A percentile compares a stretch with the other conserved stretches of the same genome.
These are phyloP conservation scores for Spongia lamella DNA, from an alignment of 37 sponge, comb jelly and placozoan species.

Conservation along the genomic window DNA sequence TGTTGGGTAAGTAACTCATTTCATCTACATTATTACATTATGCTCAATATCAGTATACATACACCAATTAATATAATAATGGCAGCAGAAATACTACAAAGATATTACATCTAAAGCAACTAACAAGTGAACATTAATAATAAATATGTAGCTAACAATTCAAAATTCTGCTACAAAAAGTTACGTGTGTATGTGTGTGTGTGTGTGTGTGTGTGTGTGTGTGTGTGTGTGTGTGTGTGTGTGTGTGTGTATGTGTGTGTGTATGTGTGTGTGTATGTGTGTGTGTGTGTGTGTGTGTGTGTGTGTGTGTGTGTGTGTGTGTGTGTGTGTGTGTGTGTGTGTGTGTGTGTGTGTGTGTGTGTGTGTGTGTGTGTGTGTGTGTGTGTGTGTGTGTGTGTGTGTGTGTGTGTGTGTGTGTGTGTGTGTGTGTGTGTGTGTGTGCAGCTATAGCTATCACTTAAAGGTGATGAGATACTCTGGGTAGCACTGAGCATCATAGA, in stretches of 20 bases:
- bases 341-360: slow-evolving; percentile 36
- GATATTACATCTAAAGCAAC: too few species aligned
- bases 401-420: slow-evolving; percentile 33
- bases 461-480: slow-evolving; percentile 29
- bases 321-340: slow-evolving; percentile 34
- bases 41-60: too few species aligned
- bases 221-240: slow-evolving; percentile 29
- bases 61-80: too few species aligned
- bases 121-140: too few species aligned
- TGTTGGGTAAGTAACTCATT: too few species aligned
- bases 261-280: slow-evolving; percentile 16
- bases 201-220: slow-evolving; percentile 33
- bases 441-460: not conserved
- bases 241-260: slow-evolving; percentile 35
- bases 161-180: too few species aligned
- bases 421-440: slow-evolving; percentile 31
- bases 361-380: slow-evolving; percentile 36
- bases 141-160: too few species aligned
- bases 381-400: slow-evolving; percentile 36
- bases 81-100: too few species aligned
- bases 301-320: slow-evolving; percentile 12
- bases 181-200: slow-evolving; percentile 28
- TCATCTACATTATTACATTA: too few species aligned
- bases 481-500: slow-evolving; percentile 27
- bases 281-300: slow-evolving; percentile 16